Evolutionary conservation across 2,113 vertebrate species (phyloP).

Genomic region (Phalacrocorax brasilianus): DNA sequence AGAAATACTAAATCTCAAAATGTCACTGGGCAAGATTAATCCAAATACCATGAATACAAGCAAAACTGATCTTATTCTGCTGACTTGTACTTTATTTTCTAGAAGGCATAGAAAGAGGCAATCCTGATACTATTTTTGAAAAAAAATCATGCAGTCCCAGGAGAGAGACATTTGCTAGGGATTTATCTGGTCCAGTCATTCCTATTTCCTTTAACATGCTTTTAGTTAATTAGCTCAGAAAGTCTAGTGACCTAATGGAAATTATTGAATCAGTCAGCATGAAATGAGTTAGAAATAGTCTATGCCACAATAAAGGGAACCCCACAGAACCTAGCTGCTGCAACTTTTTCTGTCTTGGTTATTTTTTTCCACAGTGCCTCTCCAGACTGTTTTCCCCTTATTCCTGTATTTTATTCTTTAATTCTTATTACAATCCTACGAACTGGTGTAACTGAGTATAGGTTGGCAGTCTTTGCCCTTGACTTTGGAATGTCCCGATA

Average conservation of each 20-base stretch:
- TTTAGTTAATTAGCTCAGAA: slow-evolving; percentile 34
- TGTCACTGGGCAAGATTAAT: background rate
- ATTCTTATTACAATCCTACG: background rate
- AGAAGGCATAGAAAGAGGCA: background rate
- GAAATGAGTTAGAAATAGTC: background rate
- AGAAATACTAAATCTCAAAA: background rate
- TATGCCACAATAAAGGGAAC: background rate
- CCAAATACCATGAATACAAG: background rate
- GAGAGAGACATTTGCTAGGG: background rate
- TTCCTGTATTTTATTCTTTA: background rate
- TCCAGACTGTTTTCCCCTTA: background rate
- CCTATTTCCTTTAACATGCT: background rate
- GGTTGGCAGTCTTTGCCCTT: background rate
- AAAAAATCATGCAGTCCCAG: background rate
- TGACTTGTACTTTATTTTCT: background rate
- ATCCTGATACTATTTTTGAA: background rate
- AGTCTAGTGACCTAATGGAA: background rate
- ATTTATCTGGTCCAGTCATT: background rate
- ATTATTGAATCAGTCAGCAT: background rate
- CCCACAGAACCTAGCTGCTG: background rate
- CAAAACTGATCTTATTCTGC: background rate
- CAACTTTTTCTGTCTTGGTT: background rate
- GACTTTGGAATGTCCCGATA: background rate
- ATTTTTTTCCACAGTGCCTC: background rate
- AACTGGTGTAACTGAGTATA: background rate